Conservation (phyloP, 1,140 invertebrate species). For the Anadara kagoshimensis region DNA sequence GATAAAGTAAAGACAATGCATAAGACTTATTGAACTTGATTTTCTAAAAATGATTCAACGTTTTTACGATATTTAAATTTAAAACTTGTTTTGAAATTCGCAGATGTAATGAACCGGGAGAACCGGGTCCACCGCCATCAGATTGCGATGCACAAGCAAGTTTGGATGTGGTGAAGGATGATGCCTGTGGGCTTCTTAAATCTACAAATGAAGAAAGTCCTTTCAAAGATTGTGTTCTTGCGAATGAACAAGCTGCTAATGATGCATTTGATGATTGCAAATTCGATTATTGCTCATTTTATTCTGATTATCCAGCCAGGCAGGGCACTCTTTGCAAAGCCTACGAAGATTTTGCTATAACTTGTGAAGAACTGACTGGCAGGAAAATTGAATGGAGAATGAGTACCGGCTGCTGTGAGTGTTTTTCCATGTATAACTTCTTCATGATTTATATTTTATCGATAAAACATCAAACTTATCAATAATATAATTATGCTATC, state of each 20-base stretch:
- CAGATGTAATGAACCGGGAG: no score
- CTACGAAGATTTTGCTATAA: background rate
- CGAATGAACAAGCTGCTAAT: background rate
- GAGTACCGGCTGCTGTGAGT: background rate
- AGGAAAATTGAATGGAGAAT: background rate
- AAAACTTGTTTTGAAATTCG: no score
- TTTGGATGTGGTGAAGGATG: background rate
- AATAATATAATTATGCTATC: no score
- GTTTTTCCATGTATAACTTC: no score
- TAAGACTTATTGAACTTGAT: no score
- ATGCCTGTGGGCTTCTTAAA: background rate
- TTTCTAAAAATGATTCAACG: no score
- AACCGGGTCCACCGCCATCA: background rate
- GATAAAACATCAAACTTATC: no score
- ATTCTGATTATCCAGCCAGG: background rate
- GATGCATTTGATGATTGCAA: background rate
- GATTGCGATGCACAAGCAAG: background rate
- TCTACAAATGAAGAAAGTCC: background rate
- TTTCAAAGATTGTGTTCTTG: background rate
- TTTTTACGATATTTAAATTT: no score
- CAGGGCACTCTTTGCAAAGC: background rate
- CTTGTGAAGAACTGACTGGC: background rate
- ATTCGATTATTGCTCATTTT: background rate
- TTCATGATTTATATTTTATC: no score
- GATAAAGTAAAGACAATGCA: no score